A percentile compares a stretch with the other conserved stretches of the same genome.
phyloP scores from a whole-genome alignment of 2,797 vertebrate species.

The Ibycter americanus region DNA sequence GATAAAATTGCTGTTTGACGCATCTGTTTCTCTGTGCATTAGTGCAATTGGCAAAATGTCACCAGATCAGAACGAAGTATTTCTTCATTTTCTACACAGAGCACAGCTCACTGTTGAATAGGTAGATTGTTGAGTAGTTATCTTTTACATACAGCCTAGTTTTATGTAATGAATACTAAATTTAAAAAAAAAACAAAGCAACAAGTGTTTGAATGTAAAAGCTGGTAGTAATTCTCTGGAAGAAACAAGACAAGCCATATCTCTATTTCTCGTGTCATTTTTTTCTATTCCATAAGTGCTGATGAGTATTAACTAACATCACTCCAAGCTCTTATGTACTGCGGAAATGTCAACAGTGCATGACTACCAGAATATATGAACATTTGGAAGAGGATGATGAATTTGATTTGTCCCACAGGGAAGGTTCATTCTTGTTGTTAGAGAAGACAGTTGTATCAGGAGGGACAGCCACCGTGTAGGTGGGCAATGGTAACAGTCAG shows the following conservation, averaged over 20 bases:
- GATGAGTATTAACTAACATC: neutral
- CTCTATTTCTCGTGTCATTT: neutral
- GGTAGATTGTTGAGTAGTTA: neutral
- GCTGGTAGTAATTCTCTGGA: neutral
- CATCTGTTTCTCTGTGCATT: neutral
- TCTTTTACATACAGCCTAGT: neutral
- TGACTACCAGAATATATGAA: neutral
- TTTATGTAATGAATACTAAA: neutral
- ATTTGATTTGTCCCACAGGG: neutral
- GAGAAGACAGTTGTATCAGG: neutral
- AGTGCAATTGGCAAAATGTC: neutral
- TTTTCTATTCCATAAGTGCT: neutral
- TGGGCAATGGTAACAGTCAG: neutral
- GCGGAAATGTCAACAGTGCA: neutral
- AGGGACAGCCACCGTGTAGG: fast-evolving
- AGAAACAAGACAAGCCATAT: neutral
- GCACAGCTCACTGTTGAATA: fast-evolving
- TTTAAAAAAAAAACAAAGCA: neutral
- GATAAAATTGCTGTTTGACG: neutral
- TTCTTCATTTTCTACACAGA: neutral
- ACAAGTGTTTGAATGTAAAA: neutral
- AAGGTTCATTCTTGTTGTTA: neutral
- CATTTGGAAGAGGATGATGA: neutral
- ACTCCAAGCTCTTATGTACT: neutral
- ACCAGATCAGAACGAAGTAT: neutral